phyloP scores from a whole-genome alignment of 2,113 vertebrate genomes.

The Aix galericulata region DNA sequence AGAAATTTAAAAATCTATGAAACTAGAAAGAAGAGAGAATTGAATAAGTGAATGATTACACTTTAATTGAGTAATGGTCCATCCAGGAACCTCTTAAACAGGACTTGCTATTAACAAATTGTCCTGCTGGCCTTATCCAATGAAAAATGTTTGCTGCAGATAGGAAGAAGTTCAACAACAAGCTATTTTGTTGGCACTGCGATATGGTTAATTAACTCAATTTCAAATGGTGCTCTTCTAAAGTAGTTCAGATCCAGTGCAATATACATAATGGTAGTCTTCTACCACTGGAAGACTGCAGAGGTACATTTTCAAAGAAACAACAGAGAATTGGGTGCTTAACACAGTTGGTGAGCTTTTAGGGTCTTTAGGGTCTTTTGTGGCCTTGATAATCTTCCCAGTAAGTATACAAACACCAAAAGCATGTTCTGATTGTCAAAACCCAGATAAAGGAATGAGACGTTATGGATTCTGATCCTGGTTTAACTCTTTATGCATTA shows the following conservation, averaged over 20 bases:
- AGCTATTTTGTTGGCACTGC: background rate
- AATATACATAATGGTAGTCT: background rate
- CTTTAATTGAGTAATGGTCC: background rate
- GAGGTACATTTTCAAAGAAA: background rate
- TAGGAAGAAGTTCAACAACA: background rate
- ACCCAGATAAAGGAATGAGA: fast-evolving
- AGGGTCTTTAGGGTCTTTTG: background rate
- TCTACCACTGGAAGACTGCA: background rate
- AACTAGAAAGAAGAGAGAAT: background rate
- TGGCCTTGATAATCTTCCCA: background rate
- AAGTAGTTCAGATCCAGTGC: background rate
- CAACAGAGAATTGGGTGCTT: background rate
- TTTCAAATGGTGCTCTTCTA: background rate
- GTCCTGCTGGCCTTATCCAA: background rate
- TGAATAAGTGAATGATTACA: background rate
- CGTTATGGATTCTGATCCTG: background rate
- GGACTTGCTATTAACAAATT: background rate
- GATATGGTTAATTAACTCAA: background rate
- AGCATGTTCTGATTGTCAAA: background rate
- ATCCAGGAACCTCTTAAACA: background rate
- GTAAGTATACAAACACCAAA: background rate
- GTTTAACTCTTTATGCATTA: background rate
- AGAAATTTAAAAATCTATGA: background rate
- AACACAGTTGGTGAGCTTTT: background rate
- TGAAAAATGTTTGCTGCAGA: background rate